Evolutionary conservation across 2,888 invertebrate species (phyloP).

Genomic region (Bellardia bayeri): DNA sequence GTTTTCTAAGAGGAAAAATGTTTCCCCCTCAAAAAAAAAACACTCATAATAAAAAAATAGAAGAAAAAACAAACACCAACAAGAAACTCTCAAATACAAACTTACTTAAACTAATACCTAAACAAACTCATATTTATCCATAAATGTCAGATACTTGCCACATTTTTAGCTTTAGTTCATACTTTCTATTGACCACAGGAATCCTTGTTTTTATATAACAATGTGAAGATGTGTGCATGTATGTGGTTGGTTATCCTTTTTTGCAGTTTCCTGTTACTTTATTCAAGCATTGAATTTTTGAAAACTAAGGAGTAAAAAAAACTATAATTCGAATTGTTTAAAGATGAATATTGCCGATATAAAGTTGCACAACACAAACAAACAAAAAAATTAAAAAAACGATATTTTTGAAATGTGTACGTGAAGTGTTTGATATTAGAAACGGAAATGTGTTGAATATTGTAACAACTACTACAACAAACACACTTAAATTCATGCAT

Average conservation of each 20-base stretch:
- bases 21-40: slow-evolving; percentile 1
- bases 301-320: neutral
- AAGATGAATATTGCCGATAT: slow-evolving; percentile 42
- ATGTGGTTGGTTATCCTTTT: neutral
- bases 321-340: slow-evolving; percentile 21
- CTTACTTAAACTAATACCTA: slow-evolving; percentile 48
- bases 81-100: slow-evolving; percentile 41
- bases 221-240: neutral
- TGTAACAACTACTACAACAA: slow-evolving; percentile 12
- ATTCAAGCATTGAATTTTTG: slow-evolving; percentile 11
- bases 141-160: slow-evolving; percentile 70
- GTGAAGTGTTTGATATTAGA: slow-evolving; percentile 34
- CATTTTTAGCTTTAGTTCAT: slow-evolving; percentile 52
- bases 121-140: slow-evolving; percentile 59
- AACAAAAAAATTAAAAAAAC: neutral
- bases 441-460: slow-evolving; percentile 47
- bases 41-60: neutral
- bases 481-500: slow-evolving; percentile 7
- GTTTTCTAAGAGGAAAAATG: slow-evolving; percentile 37
- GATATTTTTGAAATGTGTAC: slow-evolving; percentile 13
- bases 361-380: slow-evolving; percentile 4
- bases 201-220: slow-evolving; percentile 37
- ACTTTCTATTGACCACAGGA: slow-evolving; percentile 61
- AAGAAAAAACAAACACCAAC: neutral
- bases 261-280: slow-evolving; percentile 25